A percentile compares a stretch with the other conserved stretches of the same genome.
phyloP scores from a whole-genome alignment of 2,797 vertebrate species.

The Typhlichthys subterraneus region DNA sequence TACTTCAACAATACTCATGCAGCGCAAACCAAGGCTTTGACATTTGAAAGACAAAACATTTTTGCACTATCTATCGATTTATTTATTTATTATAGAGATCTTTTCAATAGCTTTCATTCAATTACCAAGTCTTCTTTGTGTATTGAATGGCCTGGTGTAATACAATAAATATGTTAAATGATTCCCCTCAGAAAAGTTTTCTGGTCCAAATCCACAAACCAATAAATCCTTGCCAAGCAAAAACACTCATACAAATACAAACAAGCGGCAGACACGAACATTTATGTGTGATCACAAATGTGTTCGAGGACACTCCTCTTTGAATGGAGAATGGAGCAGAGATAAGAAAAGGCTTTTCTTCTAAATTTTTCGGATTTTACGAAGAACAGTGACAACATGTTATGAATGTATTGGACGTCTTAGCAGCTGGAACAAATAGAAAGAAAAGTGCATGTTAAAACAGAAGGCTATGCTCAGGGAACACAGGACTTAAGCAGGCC shows the following conservation, averaged over 20 bases:
- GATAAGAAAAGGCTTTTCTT: conserved; percentile 21
- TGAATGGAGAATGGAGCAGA: conserved; percentile 11
- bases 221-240: conserved; percentile 44
- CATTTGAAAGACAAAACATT: neutral
- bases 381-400: conserved; percentile 35
- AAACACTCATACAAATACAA: neutral
- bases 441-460: conserved; percentile 21
- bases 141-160: conserved; percentile 17
- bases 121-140: neutral
- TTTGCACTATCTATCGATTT: neutral
- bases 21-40: neutral
- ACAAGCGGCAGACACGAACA: conserved; percentile 30
- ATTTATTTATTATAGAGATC: neutral
- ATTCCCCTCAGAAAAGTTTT: conserved; percentile 10
- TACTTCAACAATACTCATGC: neutral
- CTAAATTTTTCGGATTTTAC: conserved; percentile 27
- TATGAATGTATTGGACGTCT: conserved; percentile 37
- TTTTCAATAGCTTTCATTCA: neutral
- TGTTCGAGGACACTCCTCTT: conserved; percentile 19
- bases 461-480: conserved; percentile 24
- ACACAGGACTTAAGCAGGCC: conserved; percentile 15
- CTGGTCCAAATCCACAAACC: conserved; percentile 30
- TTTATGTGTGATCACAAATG: conserved; percentile 39
- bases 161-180: neutral
- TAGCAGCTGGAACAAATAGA: conserved; percentile 19